Percentiles rank a stretch among this genome's conserved stretches.
Evolutionary conservation across 2,797 vertebrate species (phyloP).

Genomic region (Pygocentrus nattereri): DNA sequence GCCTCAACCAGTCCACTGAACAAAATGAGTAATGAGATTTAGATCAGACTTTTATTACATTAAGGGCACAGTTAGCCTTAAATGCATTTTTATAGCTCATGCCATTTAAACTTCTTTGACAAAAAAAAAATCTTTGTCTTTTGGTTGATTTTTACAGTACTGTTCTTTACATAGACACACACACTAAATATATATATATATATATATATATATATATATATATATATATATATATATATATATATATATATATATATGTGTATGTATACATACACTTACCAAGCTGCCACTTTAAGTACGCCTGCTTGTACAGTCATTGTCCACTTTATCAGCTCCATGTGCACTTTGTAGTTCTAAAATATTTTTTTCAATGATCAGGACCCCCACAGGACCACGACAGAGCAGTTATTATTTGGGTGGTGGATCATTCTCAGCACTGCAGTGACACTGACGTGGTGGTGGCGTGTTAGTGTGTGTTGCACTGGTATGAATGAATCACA

Average conservation of each 20-base stretch:
- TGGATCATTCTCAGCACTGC: no score
- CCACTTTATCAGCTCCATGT: no score
- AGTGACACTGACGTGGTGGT: no score
- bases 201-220: not conserved
- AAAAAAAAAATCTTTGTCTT: not conserved
- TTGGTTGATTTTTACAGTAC: not conserved
- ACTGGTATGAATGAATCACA: no score
- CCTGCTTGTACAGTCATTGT: no score
- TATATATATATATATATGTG: not conserved
- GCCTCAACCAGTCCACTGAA: conserved; percentile 27
- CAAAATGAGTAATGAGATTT: conserved; percentile 4
- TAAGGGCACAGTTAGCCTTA: conserved; percentile 32
- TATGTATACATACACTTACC: no score
- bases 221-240: not conserved
- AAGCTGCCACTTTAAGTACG: no score
- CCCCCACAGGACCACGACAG: no score
- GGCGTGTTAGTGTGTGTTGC: no score
- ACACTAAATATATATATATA: not conserved
- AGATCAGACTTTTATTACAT: not conserved
- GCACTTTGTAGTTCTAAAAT: no score
- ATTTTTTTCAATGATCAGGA: no score
- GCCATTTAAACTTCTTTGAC: not conserved
- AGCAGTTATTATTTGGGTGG: no score
- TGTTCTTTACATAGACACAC: not conserved
- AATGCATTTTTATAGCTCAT: conserved; percentile 15